Conservation (phyloP, 2,113 vertebrate genomes). For the Hippolais icterina region DNA sequence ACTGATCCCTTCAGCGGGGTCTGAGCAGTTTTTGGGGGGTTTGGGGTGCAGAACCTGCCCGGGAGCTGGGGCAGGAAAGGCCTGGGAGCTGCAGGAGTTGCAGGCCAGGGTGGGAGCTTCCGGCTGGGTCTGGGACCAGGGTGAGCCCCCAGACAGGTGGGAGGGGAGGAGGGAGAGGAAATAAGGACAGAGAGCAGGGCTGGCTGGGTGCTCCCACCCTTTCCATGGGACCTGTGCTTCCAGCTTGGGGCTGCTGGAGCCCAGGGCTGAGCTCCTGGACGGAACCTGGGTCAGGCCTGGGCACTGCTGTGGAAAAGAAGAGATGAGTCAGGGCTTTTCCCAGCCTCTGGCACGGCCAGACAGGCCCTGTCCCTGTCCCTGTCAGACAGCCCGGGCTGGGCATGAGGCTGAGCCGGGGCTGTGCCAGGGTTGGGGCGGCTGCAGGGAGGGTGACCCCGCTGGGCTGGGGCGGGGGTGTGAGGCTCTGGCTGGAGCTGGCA, state of each 20-base stretch:
- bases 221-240: neutral
- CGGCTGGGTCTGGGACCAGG: neutral
- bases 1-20: fast-evolving
- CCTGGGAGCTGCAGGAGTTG: neutral
- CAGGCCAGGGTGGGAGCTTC: neutral
- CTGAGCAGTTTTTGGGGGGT: neutral
- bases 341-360: neutral
- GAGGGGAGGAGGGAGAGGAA: neutral
- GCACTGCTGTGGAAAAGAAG: too few species aligned
- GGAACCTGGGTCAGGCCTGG: too few species aligned
- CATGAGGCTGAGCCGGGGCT: neutral
- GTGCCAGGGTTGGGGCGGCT: neutral
- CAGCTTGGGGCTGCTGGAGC: neutral
- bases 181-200: neutral
- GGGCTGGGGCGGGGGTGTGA: too few species aligned
- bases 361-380: too few species aligned
- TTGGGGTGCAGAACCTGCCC: neutral
- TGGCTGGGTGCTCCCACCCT: neutral
- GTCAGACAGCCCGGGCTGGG: neutral
- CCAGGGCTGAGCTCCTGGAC: neutral
- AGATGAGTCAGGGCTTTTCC: neutral
- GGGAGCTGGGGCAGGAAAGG: neutral
- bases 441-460: neutral
- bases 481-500: neutral
- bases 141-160: neutral